Conservation (phyloP, 2,113 vertebrate genomes). For the Lonchura striata region DNA sequence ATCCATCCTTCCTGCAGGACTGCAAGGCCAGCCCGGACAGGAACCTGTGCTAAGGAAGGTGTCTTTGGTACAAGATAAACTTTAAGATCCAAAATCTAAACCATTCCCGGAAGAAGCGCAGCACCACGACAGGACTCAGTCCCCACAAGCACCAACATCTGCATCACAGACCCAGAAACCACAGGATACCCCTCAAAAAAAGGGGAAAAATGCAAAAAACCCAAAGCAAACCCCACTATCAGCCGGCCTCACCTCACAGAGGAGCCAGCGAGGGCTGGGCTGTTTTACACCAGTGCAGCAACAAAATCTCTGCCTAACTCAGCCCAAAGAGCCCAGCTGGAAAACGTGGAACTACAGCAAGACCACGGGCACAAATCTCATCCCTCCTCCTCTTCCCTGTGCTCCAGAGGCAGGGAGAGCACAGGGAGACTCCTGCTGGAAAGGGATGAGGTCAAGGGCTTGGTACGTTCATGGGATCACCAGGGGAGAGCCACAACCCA, state of each 20-base stretch:
- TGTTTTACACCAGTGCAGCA: fast-evolving
- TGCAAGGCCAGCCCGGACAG: background rate
- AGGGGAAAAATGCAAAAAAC: background rate
- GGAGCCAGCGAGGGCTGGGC: background rate
- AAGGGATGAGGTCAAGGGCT: background rate
- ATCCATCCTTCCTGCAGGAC: background rate
- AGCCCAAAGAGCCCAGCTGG: background rate
- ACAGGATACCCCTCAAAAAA: background rate
- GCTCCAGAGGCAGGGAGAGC: background rate
- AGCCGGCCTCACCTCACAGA: background rate
- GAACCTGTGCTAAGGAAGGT: fast-evolving
- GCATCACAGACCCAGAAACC: background rate
- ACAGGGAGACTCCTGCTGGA: background rate
- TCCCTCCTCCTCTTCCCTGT: background rate
- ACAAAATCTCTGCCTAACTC: background rate
- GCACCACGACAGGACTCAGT: background rate
- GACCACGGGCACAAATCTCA: fast-evolving
- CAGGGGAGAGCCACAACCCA: background rate
- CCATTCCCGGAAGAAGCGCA: fast-evolving
- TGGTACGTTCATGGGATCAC: background rate
- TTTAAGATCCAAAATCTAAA: background rate
- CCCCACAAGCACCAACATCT: fast-evolving
- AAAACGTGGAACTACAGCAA: background rate
- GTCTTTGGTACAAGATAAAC: background rate
- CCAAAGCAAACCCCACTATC: background rate